These are phyloP conservation scores for Microctonus brassicae DNA, from an alignment of 2,888 invertebrate genomes.

Conservation along the genomic window DNA sequence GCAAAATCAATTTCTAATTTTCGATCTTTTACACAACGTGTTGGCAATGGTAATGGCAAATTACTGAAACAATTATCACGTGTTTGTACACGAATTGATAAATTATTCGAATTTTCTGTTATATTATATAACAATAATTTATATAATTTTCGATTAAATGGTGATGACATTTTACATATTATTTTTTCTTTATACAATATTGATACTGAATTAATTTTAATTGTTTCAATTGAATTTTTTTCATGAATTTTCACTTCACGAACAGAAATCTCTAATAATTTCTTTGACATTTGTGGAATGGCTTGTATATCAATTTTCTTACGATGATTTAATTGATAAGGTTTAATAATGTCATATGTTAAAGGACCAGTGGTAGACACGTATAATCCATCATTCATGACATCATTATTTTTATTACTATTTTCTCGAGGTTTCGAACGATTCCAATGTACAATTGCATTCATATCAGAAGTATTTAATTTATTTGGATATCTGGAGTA, in stretches of 20 bases:
- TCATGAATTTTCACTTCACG: constrained; percentile 56
- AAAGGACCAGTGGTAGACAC: constrained; percentile 53
- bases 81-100: constrained; percentile 55
- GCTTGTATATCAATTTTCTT: constrained; percentile 47
- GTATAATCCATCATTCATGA: constrained; percentile 58
- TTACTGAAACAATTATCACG: constrained; percentile 50
- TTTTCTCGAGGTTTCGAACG: constrained; percentile 35
- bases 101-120: constrained; percentile 50
- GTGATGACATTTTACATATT: constrained; percentile 56
- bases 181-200: constrained; percentile 59
- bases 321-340: constrained; percentile 49
- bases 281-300: constrained; percentile 46
- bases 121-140: constrained; percentile 58
- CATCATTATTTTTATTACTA: constrained; percentile 19
- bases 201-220: constrained; percentile 53
- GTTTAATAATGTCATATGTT: constrained; percentile 55
- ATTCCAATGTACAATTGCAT: constrained; percentile 41
- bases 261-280: constrained; percentile 60
- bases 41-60: constrained; percentile 63
- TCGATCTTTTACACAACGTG: constrained; percentile 51
- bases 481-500: constrained; percentile 48
- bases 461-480: constrained; percentile 32
- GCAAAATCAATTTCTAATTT: constrained; percentile 62
- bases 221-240: constrained; percentile 41
- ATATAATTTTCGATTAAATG: constrained; percentile 63